Percentiles rank a stretch among this genome's conserved stretches.
Evolutionary conservation across 2,888 invertebrate species (phyloP).

Genomic region (Dicyrtoma fusca): DNA sequence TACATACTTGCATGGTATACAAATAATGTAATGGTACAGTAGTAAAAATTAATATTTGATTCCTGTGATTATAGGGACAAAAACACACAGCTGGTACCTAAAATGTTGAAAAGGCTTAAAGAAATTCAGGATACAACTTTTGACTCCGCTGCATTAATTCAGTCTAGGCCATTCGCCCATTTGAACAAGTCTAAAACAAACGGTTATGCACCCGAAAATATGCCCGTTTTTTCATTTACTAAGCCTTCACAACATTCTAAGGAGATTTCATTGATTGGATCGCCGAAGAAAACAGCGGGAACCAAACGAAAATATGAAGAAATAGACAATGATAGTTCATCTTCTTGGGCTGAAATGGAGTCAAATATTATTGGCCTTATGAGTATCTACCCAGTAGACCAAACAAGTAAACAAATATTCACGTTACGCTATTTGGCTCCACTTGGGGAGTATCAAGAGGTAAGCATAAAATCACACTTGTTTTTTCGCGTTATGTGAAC

Average conservation of each 20-base stretch:
- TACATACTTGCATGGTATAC: no score
- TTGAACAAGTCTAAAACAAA: conserved; percentile 58
- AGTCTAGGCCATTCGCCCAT: conserved; percentile 65
- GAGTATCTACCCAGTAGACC: conserved; percentile 85
- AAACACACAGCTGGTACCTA: conserved; percentile 70
- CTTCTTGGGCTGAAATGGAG: conserved; percentile 88
- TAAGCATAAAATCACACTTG: no score
- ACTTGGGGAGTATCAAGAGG: conserved; percentile 97
- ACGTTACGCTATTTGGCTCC: conserved; percentile 93
- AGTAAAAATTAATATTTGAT: no score
- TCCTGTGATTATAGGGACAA: conserved; percentile 46
- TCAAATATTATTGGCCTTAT: conserved; percentile 86
- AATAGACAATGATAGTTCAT: conserved; percentile 29
- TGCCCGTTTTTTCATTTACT: no score
- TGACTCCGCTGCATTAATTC: conserved; percentile 55
- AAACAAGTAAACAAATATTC: conserved; percentile 87
- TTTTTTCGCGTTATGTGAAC: no score
- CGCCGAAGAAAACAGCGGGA: background rate
- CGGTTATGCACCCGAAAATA: background rate
- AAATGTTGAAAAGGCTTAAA: conserved; percentile 82
- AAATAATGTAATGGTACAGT: no score
- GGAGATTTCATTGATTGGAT: no score
- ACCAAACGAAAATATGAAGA: conserved; percentile 33
- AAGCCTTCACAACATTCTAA: no score
- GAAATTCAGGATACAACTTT: conserved; percentile 68